phyloP scores from a whole-genome alignment of 2,113 vertebrate genomes.

The Rhombomys opimus region DNA sequence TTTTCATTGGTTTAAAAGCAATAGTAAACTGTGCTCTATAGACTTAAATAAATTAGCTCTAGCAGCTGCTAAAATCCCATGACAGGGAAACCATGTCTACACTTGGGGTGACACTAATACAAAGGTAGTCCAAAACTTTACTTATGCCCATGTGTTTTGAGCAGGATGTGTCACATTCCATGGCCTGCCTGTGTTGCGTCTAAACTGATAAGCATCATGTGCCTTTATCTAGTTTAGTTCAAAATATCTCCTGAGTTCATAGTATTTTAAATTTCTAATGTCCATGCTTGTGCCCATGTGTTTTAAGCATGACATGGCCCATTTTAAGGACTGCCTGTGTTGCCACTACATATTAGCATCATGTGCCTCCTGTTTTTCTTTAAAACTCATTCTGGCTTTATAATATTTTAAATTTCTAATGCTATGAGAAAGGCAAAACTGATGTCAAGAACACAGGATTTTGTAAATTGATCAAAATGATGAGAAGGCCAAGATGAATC shows the following conservation, averaged over 20 bases:
- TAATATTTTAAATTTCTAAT: not conserved
- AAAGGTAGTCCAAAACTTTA: not conserved
- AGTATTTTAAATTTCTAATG: too few relatives aligned
- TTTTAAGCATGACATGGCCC: not conserved
- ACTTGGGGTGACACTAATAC: not conserved
- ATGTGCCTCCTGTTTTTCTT: too few relatives aligned
- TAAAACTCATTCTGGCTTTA: not conserved
- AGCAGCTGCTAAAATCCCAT: not conserved
- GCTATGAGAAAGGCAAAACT: not conserved
- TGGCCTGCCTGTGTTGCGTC: not conserved
- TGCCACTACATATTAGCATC: not conserved
- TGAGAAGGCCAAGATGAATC: not conserved
- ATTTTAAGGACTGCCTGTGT: not conserved
- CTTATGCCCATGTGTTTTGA: not conserved
- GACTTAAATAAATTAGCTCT: not conserved
- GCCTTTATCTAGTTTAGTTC: too few relatives aligned
- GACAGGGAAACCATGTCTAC: not conserved
- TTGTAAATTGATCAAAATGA: conserved; percentile 9
- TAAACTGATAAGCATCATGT: too few relatives aligned
- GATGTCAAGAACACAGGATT: not conserved
- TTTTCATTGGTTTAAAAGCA: not conserved
- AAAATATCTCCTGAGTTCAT: too few relatives aligned
- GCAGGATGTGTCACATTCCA: not conserved
- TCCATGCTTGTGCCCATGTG: too few relatives aligned
- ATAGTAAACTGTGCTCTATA: not conserved